Evolutionary conservation across 2,888 invertebrate species (phyloP).

Genomic region (Drosophila greeni): DNA sequence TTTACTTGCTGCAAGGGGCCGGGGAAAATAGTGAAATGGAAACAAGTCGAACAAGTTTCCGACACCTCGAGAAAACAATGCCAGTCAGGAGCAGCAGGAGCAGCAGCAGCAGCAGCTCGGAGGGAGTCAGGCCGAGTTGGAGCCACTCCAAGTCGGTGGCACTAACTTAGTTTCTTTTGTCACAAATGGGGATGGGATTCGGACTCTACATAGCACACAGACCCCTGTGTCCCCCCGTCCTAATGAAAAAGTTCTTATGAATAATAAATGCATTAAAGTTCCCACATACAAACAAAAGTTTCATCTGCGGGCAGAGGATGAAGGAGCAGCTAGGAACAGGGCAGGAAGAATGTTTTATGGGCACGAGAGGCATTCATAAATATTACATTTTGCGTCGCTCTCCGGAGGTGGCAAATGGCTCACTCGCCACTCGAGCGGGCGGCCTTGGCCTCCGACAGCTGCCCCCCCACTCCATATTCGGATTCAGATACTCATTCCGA

Average conservation of each 20-base stretch:
- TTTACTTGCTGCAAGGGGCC: slow-evolving; percentile 12
- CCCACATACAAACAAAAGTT: slow-evolving; percentile 52
- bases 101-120: slow-evolving; percentile 11
- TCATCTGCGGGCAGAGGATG: not conserved
- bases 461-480: not conserved
- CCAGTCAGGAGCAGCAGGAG: slow-evolving; percentile 34
- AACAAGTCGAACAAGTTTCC: slow-evolving; percentile 75
- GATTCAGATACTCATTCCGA: not conserved
- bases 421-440: slow-evolving; percentile 38
- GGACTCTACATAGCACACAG: slow-evolving; percentile 9
- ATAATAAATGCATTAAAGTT: slow-evolving; percentile 72
- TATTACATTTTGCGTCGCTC: slow-evolving; percentile 46
- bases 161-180: slow-evolving; percentile 59
- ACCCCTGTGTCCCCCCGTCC: slow-evolving; percentile 21
- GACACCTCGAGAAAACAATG: slow-evolving; percentile 67
- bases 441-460: slow-evolving; percentile 34
- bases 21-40: slow-evolving; percentile 66
- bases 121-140: slow-evolving; percentile 24
- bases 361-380: slow-evolving; percentile 29
- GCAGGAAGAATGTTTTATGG: slow-evolving; percentile 32
- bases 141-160: slow-evolving; percentile 25
- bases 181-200: slow-evolving; percentile 26
- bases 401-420: slow-evolving; percentile 47
- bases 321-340: not conserved
- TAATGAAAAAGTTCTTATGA: slow-evolving; percentile 74